A percentile compares a stretch with the other conserved stretches of the same genome.
Evolutionary conservation across 2,113 vertebrate species (phyloP).

Genomic region (Synodontis membranacea): DNA sequence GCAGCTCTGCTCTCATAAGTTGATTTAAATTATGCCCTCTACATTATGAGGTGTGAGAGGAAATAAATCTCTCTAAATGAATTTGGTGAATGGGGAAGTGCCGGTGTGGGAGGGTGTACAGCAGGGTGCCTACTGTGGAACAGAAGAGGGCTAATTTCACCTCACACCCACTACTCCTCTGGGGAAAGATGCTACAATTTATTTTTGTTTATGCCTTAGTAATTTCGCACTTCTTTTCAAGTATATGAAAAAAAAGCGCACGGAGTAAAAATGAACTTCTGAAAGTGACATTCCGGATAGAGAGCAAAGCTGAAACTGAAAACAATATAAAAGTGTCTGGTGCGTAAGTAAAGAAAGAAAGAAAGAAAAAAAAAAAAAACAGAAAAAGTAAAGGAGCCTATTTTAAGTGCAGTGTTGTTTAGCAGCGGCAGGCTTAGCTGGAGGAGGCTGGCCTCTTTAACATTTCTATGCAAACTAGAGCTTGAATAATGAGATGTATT

Average conservation of each 20-base stretch:
- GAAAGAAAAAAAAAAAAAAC: neutral
- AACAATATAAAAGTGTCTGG: slow-evolving; percentile 13
- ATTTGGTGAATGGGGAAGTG: slow-evolving; percentile 46
- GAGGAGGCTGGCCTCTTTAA: slow-evolving; percentile 73
- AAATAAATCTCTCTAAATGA: slow-evolving; percentile 77
- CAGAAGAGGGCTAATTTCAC: slow-evolving; percentile 30
- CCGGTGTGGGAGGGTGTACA: slow-evolving; percentile 7
- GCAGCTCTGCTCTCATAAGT: slow-evolving; percentile 73
- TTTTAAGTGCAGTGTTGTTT: slow-evolving; percentile 23
- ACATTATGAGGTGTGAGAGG: slow-evolving; percentile 73
- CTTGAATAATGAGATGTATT: slow-evolving; percentile 87
- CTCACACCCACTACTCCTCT: slow-evolving; percentile 13
- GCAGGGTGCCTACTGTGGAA: slow-evolving; percentile 13
- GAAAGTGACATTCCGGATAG: neutral
- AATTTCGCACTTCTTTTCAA: slow-evolving; percentile 4
- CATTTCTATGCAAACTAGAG: slow-evolving; percentile 77
- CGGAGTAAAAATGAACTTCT: neutral
- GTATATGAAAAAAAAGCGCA: neutral
- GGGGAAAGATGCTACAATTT: slow-evolving; percentile 10
- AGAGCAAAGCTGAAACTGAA: slow-evolving; percentile 9
- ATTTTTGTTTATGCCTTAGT: slow-evolving; percentile 13
- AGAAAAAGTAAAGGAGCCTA: neutral
- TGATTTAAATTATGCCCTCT: slow-evolving; percentile 78
- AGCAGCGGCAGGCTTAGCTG: slow-evolving; percentile 40
- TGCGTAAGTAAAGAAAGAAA: neutral